A percentile compares a stretch with the other conserved stretches of the same genome.
phyloP scores from a whole-genome alignment of 2,888 invertebrate species.

The Phymatocera aterrima region DNA sequence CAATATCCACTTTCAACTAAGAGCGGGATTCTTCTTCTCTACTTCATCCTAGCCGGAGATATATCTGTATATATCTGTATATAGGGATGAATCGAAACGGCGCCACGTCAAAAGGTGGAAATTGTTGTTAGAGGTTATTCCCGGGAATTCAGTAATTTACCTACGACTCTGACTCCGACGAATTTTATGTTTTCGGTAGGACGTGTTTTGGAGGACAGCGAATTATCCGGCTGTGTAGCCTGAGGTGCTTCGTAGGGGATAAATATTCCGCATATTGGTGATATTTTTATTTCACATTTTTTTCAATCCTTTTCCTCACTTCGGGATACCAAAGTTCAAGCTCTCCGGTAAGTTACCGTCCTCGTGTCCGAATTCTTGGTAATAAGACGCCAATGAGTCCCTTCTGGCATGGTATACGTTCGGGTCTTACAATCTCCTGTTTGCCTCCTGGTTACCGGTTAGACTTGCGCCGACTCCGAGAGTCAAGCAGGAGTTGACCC shows the following conservation, averaged over 20 bases:
- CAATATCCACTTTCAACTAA: background rate
- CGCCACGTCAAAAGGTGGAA: constrained; percentile 29
- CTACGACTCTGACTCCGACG: constrained; percentile 19
- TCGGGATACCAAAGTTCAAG: constrained; percentile 25
- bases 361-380: constrained; percentile 37
- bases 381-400: constrained; percentile 39
- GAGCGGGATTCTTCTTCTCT: constrained; percentile 1
- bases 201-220: background rate
- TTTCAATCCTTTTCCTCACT: background rate
- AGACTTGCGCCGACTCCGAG: constrained; percentile 21
- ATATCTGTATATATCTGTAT: too few species aligned
- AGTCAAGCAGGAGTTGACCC: constrained; percentile 42
- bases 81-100: constrained; percentile 7
- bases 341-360: constrained; percentile 15
- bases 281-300: background rate
- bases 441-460: constrained; percentile 25
- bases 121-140: constrained; percentile 1
- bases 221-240: constrained; percentile 8
- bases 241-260: background rate
- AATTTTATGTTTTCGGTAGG: constrained; percentile 7
- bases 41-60: background rate
- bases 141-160: constrained; percentile 26
- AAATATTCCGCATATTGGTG: background rate
- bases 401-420: constrained; percentile 46
- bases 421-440: constrained; percentile 22